Base-by-base conservation (phyloP, 2,888 invertebrate species). In the Bombylius major region DNA sequence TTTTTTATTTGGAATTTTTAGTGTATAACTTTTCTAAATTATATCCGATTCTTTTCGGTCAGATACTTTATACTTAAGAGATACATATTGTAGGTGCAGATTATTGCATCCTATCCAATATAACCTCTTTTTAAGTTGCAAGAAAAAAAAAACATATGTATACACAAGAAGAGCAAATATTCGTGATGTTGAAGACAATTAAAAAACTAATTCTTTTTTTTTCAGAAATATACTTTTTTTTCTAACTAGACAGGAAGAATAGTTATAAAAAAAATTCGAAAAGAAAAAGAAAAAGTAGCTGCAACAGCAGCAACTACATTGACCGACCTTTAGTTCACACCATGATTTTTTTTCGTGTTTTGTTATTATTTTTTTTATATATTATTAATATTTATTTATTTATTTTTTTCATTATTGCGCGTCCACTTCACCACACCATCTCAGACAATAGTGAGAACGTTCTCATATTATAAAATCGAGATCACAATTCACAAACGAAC, bases 401-500 rank as follows among this genome's bases (percentile, higher is more conserved):
- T n/a, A n/a, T n/a, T 42, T 42, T 11, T 42, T 42, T 11, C 11
- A 42, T 11, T 11, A 42, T 7, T 11, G 39, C 39, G 4, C 8
- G 45, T 14, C 45, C 45, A 45, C n/a, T 45, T 12, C 45, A 45
- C n/a, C n/a, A 12, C 44, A 44, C 11, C 44, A 13, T 13, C 5
- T 44, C 61, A 71, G 65, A 73, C 73, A 73, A 73, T 73, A 70
- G 72, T 73, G 73, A 71, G 73, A 73, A 73, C 67, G 67, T 73
- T 73, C 73, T 72, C 73, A 73, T 72, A 71, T 69, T 69, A 69
- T 69, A 69, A 70, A 71, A 71, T 69, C 70, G 70, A 70, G 68
- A 70, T 70, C 58, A 56, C 45, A 50, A 23, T 23, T 23, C 3
- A 54, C 34, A 54, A 42, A 50, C 50, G 51, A 53, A 55, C n/a